Percentiles rank a stretch among this genome's conserved stretches.
Evolutionary conservation across 2,797 vertebrate species (phyloP).

Genomic region (Amblyopsis hoosieri): DNA sequence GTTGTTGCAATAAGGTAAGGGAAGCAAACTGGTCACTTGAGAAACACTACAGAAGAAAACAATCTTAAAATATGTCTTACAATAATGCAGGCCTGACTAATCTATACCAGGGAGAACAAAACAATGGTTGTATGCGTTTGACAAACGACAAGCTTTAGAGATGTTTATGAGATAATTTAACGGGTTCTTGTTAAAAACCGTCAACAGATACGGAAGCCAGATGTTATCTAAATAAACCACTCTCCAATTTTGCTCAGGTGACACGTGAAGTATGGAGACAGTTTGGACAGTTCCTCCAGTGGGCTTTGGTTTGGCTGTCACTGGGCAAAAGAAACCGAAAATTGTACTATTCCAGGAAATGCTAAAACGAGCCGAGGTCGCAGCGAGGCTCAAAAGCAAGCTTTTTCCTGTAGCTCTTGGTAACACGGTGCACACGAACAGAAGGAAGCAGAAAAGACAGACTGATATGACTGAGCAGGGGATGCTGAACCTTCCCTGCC

Average conservation of each 20-base stretch:
- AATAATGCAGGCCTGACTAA: constrained; percentile 56
- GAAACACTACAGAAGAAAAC: constrained; percentile 48
- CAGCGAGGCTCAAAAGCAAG: constrained; percentile 36
- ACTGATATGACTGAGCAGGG: constrained; percentile 53
- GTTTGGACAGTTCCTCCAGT: constrained; percentile 17
- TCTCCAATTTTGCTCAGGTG: constrained; percentile 12
- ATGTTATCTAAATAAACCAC: constrained; percentile 13
- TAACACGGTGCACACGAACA: constrained; percentile 33
- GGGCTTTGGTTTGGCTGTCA: constrained; percentile 29
- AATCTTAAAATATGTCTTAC: constrained; percentile 46
- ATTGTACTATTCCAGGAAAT: constrained; percentile 36
- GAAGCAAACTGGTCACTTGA: constrained; percentile 59
- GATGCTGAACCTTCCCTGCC: background rate
- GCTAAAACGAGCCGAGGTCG: constrained; percentile 27
- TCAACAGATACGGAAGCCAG: background rate
- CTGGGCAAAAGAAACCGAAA: constrained; percentile 35
- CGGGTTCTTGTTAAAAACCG: background rate
- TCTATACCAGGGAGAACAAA: constrained; percentile 24
- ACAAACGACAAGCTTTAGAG: background rate
- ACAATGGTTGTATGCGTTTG: background rate
- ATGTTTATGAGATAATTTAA: background rate
- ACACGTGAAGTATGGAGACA: constrained; percentile 27
- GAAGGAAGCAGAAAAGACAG: constrained; percentile 45
- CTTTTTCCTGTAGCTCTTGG: constrained; percentile 20
- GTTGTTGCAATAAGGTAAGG: constrained; percentile 39